phyloP scores from a whole-genome alignment of 2,113 vertebrate species.

The Malurus melanocephalus region DNA sequence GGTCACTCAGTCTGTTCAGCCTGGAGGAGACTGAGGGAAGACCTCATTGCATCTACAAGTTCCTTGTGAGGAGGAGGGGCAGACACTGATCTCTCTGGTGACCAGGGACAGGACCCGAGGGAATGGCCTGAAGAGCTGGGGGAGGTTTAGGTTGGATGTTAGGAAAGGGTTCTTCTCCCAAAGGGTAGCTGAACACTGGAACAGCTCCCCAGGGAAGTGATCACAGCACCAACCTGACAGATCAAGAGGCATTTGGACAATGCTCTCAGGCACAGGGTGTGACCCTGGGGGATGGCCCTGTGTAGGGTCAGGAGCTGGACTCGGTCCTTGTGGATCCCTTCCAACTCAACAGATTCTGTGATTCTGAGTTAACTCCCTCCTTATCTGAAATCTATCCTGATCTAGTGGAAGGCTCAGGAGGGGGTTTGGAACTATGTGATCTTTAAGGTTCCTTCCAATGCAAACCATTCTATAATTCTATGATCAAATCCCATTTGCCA shows the following conservation, averaged over 20 bases:
- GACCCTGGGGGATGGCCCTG: not conserved
- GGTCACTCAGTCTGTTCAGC: not conserved
- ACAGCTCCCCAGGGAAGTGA: not conserved
- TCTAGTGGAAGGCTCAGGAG: not conserved
- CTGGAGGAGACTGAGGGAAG: not conserved
- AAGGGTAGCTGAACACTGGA: not conserved
- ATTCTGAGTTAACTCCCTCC: not conserved
- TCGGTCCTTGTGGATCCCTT: rapidly evolving
- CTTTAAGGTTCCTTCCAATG: not conserved
- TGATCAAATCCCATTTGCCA: not conserved
- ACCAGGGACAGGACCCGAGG: rapidly evolving
- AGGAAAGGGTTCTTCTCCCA: not conserved
- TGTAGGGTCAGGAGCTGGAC: not conserved
- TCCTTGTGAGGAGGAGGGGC: not conserved
- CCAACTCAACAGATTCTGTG: not conserved
- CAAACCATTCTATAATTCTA: not conserved
- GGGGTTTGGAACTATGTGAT: not conserved
- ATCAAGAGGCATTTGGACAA: not conserved
- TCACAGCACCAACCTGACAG: not conserved
- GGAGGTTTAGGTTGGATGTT: not conserved
- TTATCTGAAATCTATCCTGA: not conserved
- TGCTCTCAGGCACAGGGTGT: too few relatives aligned
- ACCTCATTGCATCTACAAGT: not conserved
- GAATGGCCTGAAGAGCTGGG: not conserved
- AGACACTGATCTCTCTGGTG: too few relatives aligned